Evolutionary conservation across 2,113 vertebrate genomes (phyloP).

Genomic region (Chauna torquata): DNA sequence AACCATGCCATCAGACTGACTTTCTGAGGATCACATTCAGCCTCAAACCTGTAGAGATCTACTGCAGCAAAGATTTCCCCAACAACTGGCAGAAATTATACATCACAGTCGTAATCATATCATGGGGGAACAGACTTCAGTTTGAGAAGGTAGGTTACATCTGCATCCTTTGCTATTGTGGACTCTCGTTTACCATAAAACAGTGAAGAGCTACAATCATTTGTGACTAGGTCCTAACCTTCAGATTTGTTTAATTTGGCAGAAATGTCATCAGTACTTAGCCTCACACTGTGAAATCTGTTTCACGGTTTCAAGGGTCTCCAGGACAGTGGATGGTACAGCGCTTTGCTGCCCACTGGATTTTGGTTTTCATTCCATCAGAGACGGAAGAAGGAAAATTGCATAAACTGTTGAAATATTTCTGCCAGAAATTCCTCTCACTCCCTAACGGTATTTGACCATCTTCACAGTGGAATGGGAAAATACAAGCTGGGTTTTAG

Average conservation of each 20-base stretch:
- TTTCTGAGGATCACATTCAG: not conserved
- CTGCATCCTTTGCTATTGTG: not conserved
- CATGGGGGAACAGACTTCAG: not conserved
- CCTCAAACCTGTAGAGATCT: not conserved
- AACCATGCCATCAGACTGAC: not conserved
- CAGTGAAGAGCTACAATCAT: not conserved
- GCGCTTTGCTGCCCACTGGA: not conserved
- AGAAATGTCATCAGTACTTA: not conserved
- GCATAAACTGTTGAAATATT: not conserved
- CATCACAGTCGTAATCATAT: not conserved
- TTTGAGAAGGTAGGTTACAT: not conserved
- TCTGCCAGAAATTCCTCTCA: not conserved
- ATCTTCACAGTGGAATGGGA: not conserved
- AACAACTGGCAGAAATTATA: not conserved
- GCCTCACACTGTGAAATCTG: not conserved
- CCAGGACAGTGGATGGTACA: not conserved
- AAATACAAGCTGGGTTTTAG: not conserved
- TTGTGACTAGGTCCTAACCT: not conserved
- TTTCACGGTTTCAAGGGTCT: not conserved
- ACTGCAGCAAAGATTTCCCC: not conserved
- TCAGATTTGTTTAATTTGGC: constrained; percentile 3
- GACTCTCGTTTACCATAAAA: not conserved
- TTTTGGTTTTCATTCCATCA: not conserved
- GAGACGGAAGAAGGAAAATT: not conserved
- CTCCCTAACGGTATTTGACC: not conserved